Conservation (phyloP, 2,797 vertebrate genomes). For the Synaphobranchus kaupii region DNA sequence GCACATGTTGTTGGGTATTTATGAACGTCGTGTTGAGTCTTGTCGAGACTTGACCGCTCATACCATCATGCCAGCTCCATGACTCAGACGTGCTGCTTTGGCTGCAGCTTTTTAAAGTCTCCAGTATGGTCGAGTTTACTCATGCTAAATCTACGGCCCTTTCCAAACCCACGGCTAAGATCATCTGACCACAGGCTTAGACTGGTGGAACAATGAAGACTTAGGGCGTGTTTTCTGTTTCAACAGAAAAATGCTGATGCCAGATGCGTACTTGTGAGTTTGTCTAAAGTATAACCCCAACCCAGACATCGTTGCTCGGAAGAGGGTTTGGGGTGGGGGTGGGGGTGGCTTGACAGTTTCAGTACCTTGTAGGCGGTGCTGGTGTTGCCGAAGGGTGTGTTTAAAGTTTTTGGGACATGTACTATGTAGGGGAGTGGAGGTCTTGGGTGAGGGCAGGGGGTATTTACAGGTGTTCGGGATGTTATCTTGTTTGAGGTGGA, state of each 20-base stretch:
- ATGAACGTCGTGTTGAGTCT: neutral
- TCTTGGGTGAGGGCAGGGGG: too few species aligned
- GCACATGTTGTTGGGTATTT: neutral
- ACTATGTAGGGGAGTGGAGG: neutral
- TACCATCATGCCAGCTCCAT: neutral
- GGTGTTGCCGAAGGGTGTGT: neutral
- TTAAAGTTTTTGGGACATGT: neutral
- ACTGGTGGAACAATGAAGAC: neutral
- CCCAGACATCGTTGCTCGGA: neutral
- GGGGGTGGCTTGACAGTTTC: neutral
- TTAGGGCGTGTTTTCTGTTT: neutral
- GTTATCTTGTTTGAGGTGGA: neutral
- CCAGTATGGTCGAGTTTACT: neutral
- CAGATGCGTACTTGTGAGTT: neutral
- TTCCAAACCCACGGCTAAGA: too few species aligned
- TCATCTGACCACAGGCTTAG: neutral
- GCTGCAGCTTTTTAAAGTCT: neutral
- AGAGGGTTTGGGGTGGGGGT: neutral
- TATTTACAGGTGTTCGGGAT: neutral
- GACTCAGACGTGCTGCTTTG: neutral
- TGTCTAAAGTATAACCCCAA: neutral
- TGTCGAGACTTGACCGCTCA: neutral
- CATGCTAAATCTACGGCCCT: too few species aligned
- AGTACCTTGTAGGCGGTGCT: neutral
- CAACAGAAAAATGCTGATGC: neutral